Conservation (phyloP, 2,888 invertebrate species). For the Drosophila suboccidentalis region DNA sequence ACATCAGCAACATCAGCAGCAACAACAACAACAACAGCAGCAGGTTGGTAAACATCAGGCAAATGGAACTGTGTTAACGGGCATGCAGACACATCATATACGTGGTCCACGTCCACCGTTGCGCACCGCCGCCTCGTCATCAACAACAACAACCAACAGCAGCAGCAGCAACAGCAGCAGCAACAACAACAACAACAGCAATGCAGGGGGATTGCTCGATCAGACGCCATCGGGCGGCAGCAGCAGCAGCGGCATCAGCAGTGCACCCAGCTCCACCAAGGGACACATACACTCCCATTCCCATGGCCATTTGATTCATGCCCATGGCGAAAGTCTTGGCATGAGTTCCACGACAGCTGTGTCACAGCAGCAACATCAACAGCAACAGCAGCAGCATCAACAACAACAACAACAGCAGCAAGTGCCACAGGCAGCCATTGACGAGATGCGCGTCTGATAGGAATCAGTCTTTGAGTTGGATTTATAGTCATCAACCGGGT, state of each 20-base stretch:
- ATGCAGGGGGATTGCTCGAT: conserved; percentile 64
- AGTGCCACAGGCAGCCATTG: conserved; percentile 93
- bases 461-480: conserved; percentile 85
- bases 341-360: conserved; percentile 72
- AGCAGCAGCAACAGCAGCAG: conserved; percentile 42
- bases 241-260: conserved; percentile 84
- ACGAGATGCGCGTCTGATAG: conserved; percentile 96
- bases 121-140: conserved; percentile 84
- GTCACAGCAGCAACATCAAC: conserved; percentile 83
- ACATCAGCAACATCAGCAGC: conserved; percentile 70
- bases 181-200: conserved; percentile 30
- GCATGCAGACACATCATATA: conserved; percentile 83
- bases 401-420: conserved; percentile 87
- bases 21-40: conserved; percentile 69
- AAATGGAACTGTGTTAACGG: conserved; percentile 83
- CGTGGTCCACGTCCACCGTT: conserved; percentile 85
- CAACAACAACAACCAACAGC: conserved; percentile 52
- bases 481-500: conserved; percentile 86
- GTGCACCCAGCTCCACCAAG: conserved; percentile 84
- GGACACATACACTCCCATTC: conserved; percentile 85
- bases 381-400: conserved; percentile 84
- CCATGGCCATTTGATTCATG: conserved; percentile 64
- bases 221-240: conserved; percentile 84
- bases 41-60: conserved; percentile 81
- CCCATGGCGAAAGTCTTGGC: conserved; percentile 73